These are phyloP conservation scores for Choristoneura fumiferana DNA, from an alignment of 1,140 invertebrate species.

Conservation along the genomic window DNA sequence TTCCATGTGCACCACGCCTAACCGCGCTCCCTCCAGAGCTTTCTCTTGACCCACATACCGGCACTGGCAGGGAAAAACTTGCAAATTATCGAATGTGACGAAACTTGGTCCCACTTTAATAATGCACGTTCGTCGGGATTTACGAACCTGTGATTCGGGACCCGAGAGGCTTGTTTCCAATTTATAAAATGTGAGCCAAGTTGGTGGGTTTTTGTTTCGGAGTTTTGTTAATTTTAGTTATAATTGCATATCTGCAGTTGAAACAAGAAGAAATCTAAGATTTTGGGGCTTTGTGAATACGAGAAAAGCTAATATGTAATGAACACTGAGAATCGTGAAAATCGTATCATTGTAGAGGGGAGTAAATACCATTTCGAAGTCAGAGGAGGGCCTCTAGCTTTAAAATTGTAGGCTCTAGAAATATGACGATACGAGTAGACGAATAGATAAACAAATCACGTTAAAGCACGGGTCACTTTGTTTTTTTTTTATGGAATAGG, in stretches of 20 bases:
- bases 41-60: slow-evolving; percentile 46
- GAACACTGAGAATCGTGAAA: too few relatives aligned
- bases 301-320: neutral
- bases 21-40: slow-evolving; percentile 24
- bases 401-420: too few relatives aligned
- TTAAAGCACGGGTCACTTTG: too few relatives aligned
- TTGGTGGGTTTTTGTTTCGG: neutral
- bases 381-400: too few relatives aligned
- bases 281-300: too few relatives aligned
- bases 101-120: slow-evolving; percentile 30
- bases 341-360: too few relatives aligned
- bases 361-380: too few relatives aligned
- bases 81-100: slow-evolving; percentile 46
- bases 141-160: neutral
- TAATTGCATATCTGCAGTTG: neutral
- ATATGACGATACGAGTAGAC: too few relatives aligned
- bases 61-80: slow-evolving; percentile 36
- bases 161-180: too few relatives aligned
- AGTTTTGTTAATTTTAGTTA: neutral
- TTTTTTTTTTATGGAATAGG: too few relatives aligned
- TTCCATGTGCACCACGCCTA: slow-evolving; percentile 21
- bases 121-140: slow-evolving; percentile 20
- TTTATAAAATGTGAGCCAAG: neutral
- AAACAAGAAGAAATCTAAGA: neutral
- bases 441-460: too few relatives aligned